Evolutionary conservation across 2,113 vertebrate species (phyloP), one percentile per base, ranked within the genome.

Genomic region (Pica pica): DNA sequence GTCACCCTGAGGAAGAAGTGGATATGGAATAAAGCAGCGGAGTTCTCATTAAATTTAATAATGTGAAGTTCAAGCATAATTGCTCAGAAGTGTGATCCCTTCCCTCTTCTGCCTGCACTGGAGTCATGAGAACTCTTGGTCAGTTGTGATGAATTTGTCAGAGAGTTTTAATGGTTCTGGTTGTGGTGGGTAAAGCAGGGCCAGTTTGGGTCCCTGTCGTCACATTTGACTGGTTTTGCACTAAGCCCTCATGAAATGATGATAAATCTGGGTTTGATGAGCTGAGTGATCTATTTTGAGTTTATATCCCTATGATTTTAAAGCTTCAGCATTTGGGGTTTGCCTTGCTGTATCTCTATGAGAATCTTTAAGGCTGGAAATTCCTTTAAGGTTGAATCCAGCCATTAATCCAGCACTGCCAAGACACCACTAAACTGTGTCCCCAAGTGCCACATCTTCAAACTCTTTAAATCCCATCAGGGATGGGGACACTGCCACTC

Each of bases 141-240:
- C 35, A 8, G 16, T 49, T 49, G 21, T 20, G 70, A 42, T 33
- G 61, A 31, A 26, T 91, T 79, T 70, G 3, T 49, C 46, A 16
- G 30, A 37, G 19, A 35, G 9, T 37, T 85, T 65, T 35, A n/a
- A 10, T 89, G 37, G 26, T 55, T 59, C 13, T 4, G 39, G 7
- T 33, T 78, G 35, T 30, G 46, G 11, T 77, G 39, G 59, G 6
- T 33, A 2, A 44, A 59, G 28, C 7, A 18, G 9, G 35, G 26
- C 50, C 9, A 19, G 0, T 75, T 52, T 39, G 42, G 18, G 19
- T 53, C 26, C 0, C 1, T 3, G 14, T n/a, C 1, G 1, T 50
- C 23, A 17, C 2, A 0, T 59, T 39, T 52, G 27, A 7, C 31
- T 52, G 23, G 28, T 11, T 69, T 67, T 61, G 37, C 46, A 47